Evolutionary conservation across 2,113 vertebrate genomes (phyloP), one percentile per base, ranked within the genome.

Genomic region (Erinaceus europaeus): DNA sequence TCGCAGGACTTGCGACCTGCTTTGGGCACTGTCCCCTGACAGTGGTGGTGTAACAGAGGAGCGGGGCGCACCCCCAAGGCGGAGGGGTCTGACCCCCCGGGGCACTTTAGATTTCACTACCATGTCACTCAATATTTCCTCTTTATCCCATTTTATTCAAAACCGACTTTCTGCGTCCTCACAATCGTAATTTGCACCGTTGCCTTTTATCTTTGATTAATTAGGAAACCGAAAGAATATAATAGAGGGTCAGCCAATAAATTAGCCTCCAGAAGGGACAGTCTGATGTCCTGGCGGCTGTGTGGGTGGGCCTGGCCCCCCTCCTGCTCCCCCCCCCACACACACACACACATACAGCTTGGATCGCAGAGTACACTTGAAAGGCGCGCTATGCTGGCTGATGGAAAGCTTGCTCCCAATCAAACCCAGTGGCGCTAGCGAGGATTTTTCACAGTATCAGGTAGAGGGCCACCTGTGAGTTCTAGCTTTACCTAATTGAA

Each of bases 201-300:
- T 90, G 86, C 55, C 52, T 92, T 93, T 94, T 90, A 88, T 92
- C 83, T 90, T 42, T 91, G 79, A 95, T 90, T 94, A 95, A 93
- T 89, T 75, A 72, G 86, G 74, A 84, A 84, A 65, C 80, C 72
- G 67, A 90, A 84, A 57, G 76, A 82, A 88, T 90, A 86, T 91
- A 91, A 91, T 86, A 78, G 83, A 94, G 89, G 93, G 89, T 91
- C 52, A 21, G 34, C 91, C 71, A 91, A 94, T 72, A 94, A 93
- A 95, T 94, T 86, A 80, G 53, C 72, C 23, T 79, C 27, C 57
- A 57, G 74, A 85, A 75, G 69, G n/a, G 89, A 93, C 44, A 1
- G 38, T 75, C 9, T 3, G 62, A 85, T 17, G 53, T 34, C 57
- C 27, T 6, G 68, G 65, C 36, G 50, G 77, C 90, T 6, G 57